A percentile compares a stretch with the other conserved stretches of the same genome.
These are phyloP conservation scores for Zophobas morio DNA, from an alignment of 1,140 invertebrate genomes.

Conservation along the genomic window DNA sequence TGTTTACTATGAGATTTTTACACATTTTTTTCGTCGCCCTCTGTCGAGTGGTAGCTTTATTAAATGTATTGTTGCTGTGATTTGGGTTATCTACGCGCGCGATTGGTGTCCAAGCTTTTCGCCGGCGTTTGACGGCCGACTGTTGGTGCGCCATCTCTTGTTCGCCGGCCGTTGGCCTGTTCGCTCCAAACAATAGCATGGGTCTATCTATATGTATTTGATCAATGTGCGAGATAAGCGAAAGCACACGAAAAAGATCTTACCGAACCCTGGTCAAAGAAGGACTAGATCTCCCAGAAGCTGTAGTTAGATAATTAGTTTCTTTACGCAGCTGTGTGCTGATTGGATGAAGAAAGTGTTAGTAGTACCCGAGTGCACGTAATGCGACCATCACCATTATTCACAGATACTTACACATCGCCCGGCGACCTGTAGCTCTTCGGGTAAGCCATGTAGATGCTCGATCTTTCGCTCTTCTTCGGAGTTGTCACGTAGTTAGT, in stretches of 20 bases:
- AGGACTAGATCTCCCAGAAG: conserved; percentile 59
- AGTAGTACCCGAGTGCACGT: conserved; percentile 25
- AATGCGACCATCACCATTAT: background rate
- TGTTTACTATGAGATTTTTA: too few species aligned
- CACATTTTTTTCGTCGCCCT: too few species aligned
- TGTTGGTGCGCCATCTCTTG: too few species aligned
- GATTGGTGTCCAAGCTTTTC: too few species aligned
- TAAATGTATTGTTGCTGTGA: too few species aligned
- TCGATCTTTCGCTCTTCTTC: conserved; percentile 62
- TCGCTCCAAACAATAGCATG: too few species aligned
- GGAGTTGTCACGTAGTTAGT: conserved; percentile 56
- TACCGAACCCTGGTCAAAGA: conserved; percentile 60
- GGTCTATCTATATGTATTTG: too few species aligned
- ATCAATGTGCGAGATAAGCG: background rate
- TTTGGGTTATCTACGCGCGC: too few species aligned
- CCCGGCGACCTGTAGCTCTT: conserved; percentile 66
- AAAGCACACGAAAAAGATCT: conserved; percentile 42
- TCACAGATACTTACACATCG: conserved; percentile 64
- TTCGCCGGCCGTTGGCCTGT: too few species aligned
- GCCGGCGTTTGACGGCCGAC: too few species aligned
- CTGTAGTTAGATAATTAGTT: conserved; percentile 51
- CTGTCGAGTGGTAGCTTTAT: too few species aligned
- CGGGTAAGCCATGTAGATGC: conserved; percentile 61
- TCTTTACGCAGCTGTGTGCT: conserved; percentile 48
- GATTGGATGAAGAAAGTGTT: conserved; percentile 1